Base-by-base conservation (phyloP, 2,888 invertebrate genomes). In the Nomada lathburiana region DNA sequence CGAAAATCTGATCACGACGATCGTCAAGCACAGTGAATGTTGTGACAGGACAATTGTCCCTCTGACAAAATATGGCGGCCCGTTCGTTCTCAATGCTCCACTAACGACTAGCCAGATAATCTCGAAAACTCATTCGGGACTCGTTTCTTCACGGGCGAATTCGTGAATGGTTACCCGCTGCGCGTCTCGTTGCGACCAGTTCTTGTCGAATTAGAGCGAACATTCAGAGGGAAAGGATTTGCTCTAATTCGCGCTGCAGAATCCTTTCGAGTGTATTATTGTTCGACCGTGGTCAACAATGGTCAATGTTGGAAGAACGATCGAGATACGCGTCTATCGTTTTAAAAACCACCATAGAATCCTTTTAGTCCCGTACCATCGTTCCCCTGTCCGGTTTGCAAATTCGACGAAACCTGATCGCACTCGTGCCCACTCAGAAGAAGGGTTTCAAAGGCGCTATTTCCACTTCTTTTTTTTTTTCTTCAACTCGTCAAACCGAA, bases 111-210 rank as follows among this genome's bases (percentile, higher is more conserved):
- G 80, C 80, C 88, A 88, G 87, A 90, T 91, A 89, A 92, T 92
- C 92, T 91, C 80, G 76, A 77, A 84, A 90, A 91, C 91, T 92
- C 91, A 92, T 93, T 92, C 88, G 83, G 88, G 91, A 92, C 93
- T 90, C 91, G 93, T 93, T 93, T 89, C 90, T 90, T 89, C 85
- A 85, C 90, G 89, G 86, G 82, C 83, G 86, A 88, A 88, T 82
- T 86, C 85, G 76, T 91, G 90, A 92, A 92, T 92, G 90, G 91
- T 62, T 68, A 83, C 93, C 93, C 89, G 92, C 91, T 91, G 93
- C 20, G 91, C 82, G 84, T 84, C 88, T 88, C 83, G 86, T 87
- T 85, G 86, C 83, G 79, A 83, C 69, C 87, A 79, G 83, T 81
- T 77, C 85, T 80, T 76, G 82, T 85, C 84, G 91, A 91, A 90